Evolutionary conservation across 1,140 invertebrate species (phyloP), one percentile per base, ranked within the genome.

Genomic region (Euura lappo): DNA sequence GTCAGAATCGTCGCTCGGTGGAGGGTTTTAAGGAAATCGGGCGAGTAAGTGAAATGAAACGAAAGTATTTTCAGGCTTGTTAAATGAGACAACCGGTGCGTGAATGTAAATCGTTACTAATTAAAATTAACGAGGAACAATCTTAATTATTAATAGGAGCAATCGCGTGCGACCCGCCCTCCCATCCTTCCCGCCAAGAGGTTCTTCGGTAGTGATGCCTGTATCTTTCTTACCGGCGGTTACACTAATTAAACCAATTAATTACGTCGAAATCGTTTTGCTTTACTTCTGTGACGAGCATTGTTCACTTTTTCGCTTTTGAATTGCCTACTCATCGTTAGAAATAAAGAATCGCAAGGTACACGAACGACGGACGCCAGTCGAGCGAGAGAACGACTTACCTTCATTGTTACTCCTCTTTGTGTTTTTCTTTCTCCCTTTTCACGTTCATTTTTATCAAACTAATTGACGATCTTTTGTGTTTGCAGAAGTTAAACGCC

Each of bases 341-440:
- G 51, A 60, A 60, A 60, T 60, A 60, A 60, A 60, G 51, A 60
- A n/a, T 60, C 51, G 51, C 13, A 60, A 60, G 51, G 51, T 60
- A 60, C 13, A 60, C 51, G 51, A 60, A n/a, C 13, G 13, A 60
- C 51, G 51, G 13, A 60, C 51, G 51, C 51, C 51, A 60, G 51
- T 60, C 51, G 51, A 60, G 51, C 51, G 13, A 60, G 51, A 60
- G 51, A 60, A 60, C 51, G 51, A 60, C 51, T 60, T 60, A 71
- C 46, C 73, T 74, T 75, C 78, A 75, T 81, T 78, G 78, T 81
- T 81, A 70, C 75, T 76, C 69, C 69, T 68, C 74, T 69, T 43
- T 43, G 43, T n/a, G 45, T 60, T 47, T 69, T 71, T 45, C 69
- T 45, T 43, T 65, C 44, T 75, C 70, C 47, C 65, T 65, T 68